Evolutionary conservation across 2,797 vertebrate genomes (phyloP), one percentile per base, ranked within the genome.

Genomic region (Vultur gryphus): DNA sequence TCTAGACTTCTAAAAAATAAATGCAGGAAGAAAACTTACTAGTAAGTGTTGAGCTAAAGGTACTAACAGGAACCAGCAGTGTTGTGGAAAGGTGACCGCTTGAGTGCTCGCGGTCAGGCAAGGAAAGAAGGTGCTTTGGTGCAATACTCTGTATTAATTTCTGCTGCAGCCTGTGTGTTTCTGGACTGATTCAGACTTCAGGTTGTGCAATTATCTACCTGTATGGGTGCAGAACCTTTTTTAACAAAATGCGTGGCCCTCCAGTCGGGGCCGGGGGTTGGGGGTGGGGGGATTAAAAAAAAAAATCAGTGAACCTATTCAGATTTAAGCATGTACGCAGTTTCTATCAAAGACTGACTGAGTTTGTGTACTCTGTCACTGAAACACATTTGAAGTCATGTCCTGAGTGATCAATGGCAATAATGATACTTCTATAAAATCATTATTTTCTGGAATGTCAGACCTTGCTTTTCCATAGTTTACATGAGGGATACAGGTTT

Each of bases 241-340:
- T 35, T 11, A 13, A 71, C 6, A 64, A 23, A 39, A 23, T 2
- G 5, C 11, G 1, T 2, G 2, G 9, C 1, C 1, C 7, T 46
- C 12, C 10, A 43, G 25, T 35, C 33, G 10, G 37, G 37, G 37
- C 37, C 37, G 37, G 37, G 37, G 37, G 37, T n/a, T 10, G 37
- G 37, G 37, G 10, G 37, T 10, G 37, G 10, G 37, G 37, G 37
- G 10, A 11, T 37, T 7, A 0, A 33, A 25, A 23, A 62, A 14
- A 41, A 13, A 26, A 28, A 25, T 19, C 19, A 2, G 3, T 25
- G 8, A 21, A 4, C 5, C 7, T 46, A 19, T 37, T 54, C 13
- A 10, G 24, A 18, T 31, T 6, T 20, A 9, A 23, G 59, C 23
- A 31, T 1, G 4, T 7, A 1, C 2, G 1, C 12, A 3, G 51